Percentiles rank a stretch among this genome's conserved stretches.
These are phyloP conservation scores for Xiphorhynchus erythropygius DNA, from an alignment of 2,797 vertebrate genomes.

Conservation along the genomic window DNA sequence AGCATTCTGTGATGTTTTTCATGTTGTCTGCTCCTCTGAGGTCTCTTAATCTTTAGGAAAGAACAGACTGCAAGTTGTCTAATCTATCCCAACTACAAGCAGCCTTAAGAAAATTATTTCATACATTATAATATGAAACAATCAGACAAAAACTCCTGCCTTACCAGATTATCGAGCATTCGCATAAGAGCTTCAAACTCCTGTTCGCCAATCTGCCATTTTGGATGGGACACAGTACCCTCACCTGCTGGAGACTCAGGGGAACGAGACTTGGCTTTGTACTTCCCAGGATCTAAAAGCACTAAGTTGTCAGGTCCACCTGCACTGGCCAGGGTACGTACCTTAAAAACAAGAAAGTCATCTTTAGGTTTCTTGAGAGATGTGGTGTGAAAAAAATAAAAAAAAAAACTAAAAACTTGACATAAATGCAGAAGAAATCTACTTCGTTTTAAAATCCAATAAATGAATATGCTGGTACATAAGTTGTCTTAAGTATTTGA, in stretches of 20 bases:
- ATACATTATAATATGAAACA: neutral
- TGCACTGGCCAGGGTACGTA: conserved; percentile 94
- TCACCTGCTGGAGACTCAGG: conserved; percentile 83
- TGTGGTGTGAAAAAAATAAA: neutral
- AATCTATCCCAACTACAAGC: neutral
- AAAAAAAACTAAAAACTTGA: rapidly evolving
- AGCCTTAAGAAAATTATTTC: neutral
- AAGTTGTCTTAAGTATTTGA: neutral
- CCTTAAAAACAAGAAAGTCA: conserved; percentile 75
- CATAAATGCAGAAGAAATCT: neutral
- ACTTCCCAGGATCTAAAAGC: conserved; percentile 92
- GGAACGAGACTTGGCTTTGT: conserved; percentile 88
- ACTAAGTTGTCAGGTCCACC: conserved; percentile 96
- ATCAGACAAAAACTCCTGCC: conserved; percentile 33
- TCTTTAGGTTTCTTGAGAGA: neutral
- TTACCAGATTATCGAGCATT: conserved; percentile 99
- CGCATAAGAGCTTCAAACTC: conserved; percentile 98
- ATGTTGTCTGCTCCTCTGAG: neutral
- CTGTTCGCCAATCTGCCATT: conserved; percentile 96
- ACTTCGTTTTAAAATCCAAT: neutral
- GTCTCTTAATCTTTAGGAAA: neutral
- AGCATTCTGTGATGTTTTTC: neutral
- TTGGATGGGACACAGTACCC: conserved; percentile 81
- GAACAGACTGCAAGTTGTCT: neutral
- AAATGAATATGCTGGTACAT: neutral